A percentile compares a stretch with the other conserved stretches of the same genome.
These are phyloP conservation scores for Malurus alboscapulatus DNA, from an alignment of 2,113 vertebrate genomes.

Conservation along the genomic window DNA sequence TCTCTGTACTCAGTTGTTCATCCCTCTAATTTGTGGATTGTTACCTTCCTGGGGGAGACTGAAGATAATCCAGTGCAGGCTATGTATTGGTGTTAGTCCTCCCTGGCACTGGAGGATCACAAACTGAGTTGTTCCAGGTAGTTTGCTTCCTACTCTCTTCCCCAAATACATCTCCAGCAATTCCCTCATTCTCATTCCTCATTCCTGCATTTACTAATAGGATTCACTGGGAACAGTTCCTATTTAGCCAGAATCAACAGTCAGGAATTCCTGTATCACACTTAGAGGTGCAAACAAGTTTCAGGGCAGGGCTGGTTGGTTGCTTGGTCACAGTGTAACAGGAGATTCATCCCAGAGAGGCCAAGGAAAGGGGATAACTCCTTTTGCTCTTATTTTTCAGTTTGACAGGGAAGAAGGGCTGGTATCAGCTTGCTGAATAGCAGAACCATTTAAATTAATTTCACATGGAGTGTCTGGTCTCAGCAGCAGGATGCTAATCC, in stretches of 20 bases:
- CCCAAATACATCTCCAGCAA: background rate
- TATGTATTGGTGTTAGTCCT: background rate
- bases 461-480: slow-evolving; percentile 17
- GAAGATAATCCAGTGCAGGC: background rate
- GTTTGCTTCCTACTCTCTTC: background rate
- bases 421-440: background rate
- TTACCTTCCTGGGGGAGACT: background rate
- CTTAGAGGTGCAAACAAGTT: slow-evolving; percentile 21
- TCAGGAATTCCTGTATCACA: background rate
- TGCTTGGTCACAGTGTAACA: slow-evolving; percentile 19
- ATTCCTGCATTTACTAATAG: background rate
- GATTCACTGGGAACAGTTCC: background rate
- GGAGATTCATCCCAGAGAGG: background rate
- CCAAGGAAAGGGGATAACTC: slow-evolving; percentile 14
- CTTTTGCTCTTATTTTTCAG: slow-evolving; percentile 21
- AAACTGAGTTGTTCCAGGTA: background rate
- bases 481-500: slow-evolving; percentile 21
- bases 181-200: background rate
- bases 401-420: background rate
- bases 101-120: background rate
- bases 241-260: slow-evolving; percentile 30
- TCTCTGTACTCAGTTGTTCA: background rate
- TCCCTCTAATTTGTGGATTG: accelerated
- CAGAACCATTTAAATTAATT: slow-evolving; percentile 49
- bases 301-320: background rate